Percentiles rank a stretch among this genome's conserved stretches.
phyloP scores from a whole-genome alignment of 2,888 invertebrate species.

The Acleris cristana region DNA sequence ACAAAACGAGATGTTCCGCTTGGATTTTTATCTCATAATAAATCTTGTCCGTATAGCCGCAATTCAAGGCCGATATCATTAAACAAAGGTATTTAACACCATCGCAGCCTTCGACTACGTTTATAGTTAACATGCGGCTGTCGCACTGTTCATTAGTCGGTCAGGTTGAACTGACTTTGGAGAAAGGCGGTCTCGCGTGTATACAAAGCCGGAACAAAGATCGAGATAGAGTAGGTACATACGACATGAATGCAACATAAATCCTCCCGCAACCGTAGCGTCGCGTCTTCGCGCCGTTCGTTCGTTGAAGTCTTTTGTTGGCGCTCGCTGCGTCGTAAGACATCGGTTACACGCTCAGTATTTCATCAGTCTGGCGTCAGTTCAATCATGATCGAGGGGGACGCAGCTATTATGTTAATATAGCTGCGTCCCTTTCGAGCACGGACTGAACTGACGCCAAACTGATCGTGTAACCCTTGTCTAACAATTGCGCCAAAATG shows the following conservation, averaged over 20 bases:
- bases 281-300: constrained; percentile 45
- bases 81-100: neutral
- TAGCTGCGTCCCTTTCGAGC: too few relatives aligned
- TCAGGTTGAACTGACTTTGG: constrained; percentile 56
- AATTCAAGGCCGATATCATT: neutral
- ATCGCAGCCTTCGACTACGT: constrained; percentile 1
- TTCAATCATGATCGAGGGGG: too few relatives aligned
- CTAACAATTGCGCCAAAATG: constrained; percentile 30
- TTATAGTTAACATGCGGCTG: constrained; percentile 28
- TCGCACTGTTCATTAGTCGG: constrained; percentile 47
- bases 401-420: too few relatives aligned
- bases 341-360: too few relatives aligned
- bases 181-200: constrained; percentile 55
- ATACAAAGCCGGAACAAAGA: constrained; percentile 38
- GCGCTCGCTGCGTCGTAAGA: constrained; percentile 37
- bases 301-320: constrained; percentile 71
- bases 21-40: too few relatives aligned
- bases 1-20: too few relatives aligned
- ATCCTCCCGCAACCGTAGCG: constrained; percentile 46
- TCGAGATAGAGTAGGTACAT: constrained; percentile 37
- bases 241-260: constrained; percentile 48
- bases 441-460: too few relatives aligned
- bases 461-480: too few relatives aligned
- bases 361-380: too few relatives aligned
- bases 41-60: neutral